phyloP scores from a whole-genome alignment of 2,113 vertebrate genomes.

The Stercorarius parasiticus region DNA sequence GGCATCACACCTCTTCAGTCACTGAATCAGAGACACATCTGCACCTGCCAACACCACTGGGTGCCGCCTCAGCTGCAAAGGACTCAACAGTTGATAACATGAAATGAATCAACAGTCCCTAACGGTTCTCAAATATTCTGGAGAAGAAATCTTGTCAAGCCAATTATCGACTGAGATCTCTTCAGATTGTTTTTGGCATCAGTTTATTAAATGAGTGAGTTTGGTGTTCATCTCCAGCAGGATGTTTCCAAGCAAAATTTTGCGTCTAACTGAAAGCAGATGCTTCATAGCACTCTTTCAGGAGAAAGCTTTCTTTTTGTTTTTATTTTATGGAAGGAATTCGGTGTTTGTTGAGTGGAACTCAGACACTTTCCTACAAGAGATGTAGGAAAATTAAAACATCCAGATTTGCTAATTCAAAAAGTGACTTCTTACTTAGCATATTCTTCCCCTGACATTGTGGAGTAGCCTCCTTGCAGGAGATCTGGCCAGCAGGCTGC shows the following conservation, averaged over 20 bases:
- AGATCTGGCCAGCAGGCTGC: neutral
- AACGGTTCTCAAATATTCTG: neutral
- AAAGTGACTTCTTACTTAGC: neutral
- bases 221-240: neutral
- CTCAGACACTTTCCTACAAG: neutral
- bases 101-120: neutral
- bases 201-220: neutral
- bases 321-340: constrained; percentile 13
- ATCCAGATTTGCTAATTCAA: neutral
- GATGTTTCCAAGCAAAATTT: constrained; percentile 25
- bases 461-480: neutral
- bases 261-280: constrained; percentile 30
- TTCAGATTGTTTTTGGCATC: constrained; percentile 20
- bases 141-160: neutral
- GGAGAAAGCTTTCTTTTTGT: neutral
- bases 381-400: neutral
- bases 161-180: neutral
- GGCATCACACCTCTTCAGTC: neutral
- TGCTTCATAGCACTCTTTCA: neutral
- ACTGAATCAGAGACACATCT: neutral
- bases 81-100: neutral
- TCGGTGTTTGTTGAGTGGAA: neutral
- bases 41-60: neutral
- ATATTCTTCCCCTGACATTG: neutral
- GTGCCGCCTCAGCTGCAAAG: neutral